phyloP scores from a whole-genome alignment of 2,888 invertebrate genomes.

The Odontocolon sp. region DNA sequence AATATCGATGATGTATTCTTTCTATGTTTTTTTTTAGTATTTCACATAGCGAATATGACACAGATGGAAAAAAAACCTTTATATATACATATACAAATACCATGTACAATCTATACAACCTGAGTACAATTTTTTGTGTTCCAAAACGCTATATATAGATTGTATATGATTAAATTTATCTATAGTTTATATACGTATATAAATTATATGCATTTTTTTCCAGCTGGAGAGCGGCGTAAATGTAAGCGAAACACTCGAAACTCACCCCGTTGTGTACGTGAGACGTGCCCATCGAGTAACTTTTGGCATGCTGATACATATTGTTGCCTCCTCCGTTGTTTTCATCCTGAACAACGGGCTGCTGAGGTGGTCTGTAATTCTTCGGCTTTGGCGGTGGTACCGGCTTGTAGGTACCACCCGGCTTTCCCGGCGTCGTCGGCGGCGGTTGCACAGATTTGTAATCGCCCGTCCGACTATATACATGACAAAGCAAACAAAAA shows the following conservation, averaged over 20 bases:
- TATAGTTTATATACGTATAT: too few species aligned
- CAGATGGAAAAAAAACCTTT: too few species aligned
- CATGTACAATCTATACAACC: too few species aligned
- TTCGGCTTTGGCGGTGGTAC: constrained; percentile 96
- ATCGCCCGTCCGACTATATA: constrained; percentile 76
- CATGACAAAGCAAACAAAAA: constrained; percentile 44
- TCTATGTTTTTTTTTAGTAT: constrained; percentile 9
- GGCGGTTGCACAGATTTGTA: constrained; percentile 78
- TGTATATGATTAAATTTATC: too few species aligned
- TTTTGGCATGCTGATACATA: constrained; percentile 81
- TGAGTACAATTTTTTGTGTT: too few species aligned
- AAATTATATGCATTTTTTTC: too few species aligned
- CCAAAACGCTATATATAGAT: too few species aligned
- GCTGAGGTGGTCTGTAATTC: constrained; percentile 90
- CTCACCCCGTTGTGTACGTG: constrained; percentile 83
- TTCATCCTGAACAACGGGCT: constrained; percentile 75
- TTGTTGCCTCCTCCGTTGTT: constrained; percentile 74
- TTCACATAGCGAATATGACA: constrained; percentile 23
- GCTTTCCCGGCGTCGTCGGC: constrained; percentile 73
- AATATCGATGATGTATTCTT: constrained; percentile 41
- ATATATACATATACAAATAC: too few species aligned
- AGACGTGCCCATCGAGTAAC: constrained; percentile 80
- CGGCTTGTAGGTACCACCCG: constrained; percentile 87
- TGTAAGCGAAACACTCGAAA: too few species aligned
- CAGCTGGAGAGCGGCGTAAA: too few species aligned